Percentiles rank a stretch among this genome's conserved stretches.
phyloP scores from a whole-genome alignment of 2,888 invertebrate species.

The Folsomia candida region DNA sequence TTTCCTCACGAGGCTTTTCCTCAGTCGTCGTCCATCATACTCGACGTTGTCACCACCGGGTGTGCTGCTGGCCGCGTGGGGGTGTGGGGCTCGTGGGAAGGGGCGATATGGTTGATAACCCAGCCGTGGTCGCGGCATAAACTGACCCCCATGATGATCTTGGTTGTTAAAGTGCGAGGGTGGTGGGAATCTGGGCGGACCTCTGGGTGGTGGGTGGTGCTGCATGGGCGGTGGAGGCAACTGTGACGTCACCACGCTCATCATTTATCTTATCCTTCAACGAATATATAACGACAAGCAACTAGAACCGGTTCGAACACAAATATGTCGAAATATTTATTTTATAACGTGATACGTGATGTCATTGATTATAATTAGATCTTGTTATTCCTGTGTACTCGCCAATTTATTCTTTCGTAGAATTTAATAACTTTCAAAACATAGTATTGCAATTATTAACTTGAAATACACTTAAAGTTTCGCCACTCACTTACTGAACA shows the following conservation, averaged over 20 bases:
- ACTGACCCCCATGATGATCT: slow-evolving; percentile 19
- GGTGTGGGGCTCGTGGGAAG: slow-evolving; percentile 54
- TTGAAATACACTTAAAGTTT: no score
- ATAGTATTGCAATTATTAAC: no score
- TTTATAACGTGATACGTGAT: no score
- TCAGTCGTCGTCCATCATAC: slow-evolving; percentile 90
- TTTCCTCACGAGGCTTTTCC: slow-evolving; percentile 95
- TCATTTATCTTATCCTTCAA: slow-evolving; percentile 1
- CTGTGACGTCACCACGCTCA: slow-evolving; percentile 27
- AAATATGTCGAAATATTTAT: no score
- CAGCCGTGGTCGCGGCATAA: slow-evolving; percentile 35
- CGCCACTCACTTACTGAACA: no score
- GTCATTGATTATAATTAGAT: no score
- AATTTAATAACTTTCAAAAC: no score
- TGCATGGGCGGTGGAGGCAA: slow-evolving; percentile 24
- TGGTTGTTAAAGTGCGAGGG: slow-evolving; percentile 14
- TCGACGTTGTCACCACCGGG: slow-evolving; percentile 57
- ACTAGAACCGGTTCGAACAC: no score
- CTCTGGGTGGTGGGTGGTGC: slow-evolving; percentile 5
- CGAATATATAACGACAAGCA: no score
- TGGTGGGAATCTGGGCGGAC: slow-evolving; percentile 27
- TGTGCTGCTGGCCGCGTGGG: slow-evolving; percentile 22
- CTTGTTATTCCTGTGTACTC: no score
- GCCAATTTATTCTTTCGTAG: no score
- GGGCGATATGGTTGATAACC: slow-evolving; percentile 58